Evolutionary conservation across 1,140 invertebrate genomes (phyloP).

Genomic region (Oedothorax gibbosus): DNA sequence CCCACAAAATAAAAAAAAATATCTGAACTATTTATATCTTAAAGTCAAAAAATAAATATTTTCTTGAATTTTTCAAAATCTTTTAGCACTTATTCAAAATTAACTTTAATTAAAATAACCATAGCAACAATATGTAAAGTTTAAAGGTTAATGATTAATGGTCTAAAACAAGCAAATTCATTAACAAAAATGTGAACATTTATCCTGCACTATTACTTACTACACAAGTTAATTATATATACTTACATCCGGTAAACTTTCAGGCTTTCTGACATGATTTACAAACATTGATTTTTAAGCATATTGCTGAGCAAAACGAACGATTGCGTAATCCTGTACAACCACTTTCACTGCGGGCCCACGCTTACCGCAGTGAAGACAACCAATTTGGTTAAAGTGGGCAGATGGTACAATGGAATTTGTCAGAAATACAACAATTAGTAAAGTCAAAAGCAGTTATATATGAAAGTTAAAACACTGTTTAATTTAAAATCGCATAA

Average conservation of each 20-base stretch:
- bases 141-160: too few species aligned
- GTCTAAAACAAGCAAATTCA: too few species aligned
- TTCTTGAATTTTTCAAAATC: too few species aligned
- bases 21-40: too few species aligned
- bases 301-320: not conserved
- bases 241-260: slow-evolving; percentile 63
- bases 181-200: too few species aligned
- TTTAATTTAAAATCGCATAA: not conserved
- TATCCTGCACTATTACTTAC: too few species aligned
- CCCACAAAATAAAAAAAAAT: too few species aligned
- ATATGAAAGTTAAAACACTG: slow-evolving; percentile 14
- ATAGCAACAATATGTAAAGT: too few species aligned
- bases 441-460: not conserved
- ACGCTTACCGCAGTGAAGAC: slow-evolving; percentile 17
- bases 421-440: not conserved
- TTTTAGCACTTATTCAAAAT: too few species aligned
- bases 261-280: slow-evolving; percentile 60
- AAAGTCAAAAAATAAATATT: too few species aligned
- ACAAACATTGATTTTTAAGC: not conserved
- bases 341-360: slow-evolving; percentile 2
- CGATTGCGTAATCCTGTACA: slow-evolving; percentile 9
- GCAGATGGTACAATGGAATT: too few species aligned
- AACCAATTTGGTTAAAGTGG: not conserved
- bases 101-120: too few species aligned
- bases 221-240: not conserved